Evolutionary conservation across 2,113 vertebrate species (phyloP), one percentile per base, ranked within the genome.

Genomic region (Balaenoptera acutorostrata): DNA sequence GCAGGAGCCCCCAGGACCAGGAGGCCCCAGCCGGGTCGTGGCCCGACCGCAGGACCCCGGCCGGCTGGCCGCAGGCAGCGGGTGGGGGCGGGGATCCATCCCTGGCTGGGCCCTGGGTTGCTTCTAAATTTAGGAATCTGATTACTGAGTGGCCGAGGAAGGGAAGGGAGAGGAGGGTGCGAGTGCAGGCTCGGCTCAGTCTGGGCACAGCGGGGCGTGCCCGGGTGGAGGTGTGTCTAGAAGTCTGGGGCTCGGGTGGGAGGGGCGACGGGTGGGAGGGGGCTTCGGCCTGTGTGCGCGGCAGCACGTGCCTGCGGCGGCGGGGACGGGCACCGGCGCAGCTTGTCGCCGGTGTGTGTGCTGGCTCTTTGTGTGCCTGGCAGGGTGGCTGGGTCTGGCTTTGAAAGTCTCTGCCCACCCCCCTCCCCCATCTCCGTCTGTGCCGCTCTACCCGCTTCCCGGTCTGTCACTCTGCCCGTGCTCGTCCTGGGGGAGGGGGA

Each of bases 111-210:
- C 89, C 97, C 88, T 6, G 95, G 96, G 94, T 72, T 44, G 83
- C 86, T 94, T 91, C 98, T 98, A 98, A 98, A 98, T 98, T 98
- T 98, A 98, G 98, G 98, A 93, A 96, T 95, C 97, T 98, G 98
- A 98, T 98, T 98, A 98, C 98, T 98, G 98, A 97, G 96, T 90
- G 96, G 96, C 96, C 90, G 31, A 86, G 80, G 90, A 88, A 96
- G 89, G 74, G 82, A 88, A 93, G 64, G 92, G 94, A 95, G 95
- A 86, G 95, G 97, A 96, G 88, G 95, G 57, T 85, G 94, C 96
- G 82, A 41, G 88, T 8, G 89, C 90, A 64, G 75, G 78, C 88
- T 89, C 55, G 18, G 75, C 96, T 91, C 96, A 27, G 95, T 82
- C 97, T 88, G 93, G 97, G 97, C 97, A 97, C 96, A 25, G 77